phyloP scores from a whole-genome alignment of 2,113 vertebrate genomes.

The Ceuthmochares aereus region DNA sequence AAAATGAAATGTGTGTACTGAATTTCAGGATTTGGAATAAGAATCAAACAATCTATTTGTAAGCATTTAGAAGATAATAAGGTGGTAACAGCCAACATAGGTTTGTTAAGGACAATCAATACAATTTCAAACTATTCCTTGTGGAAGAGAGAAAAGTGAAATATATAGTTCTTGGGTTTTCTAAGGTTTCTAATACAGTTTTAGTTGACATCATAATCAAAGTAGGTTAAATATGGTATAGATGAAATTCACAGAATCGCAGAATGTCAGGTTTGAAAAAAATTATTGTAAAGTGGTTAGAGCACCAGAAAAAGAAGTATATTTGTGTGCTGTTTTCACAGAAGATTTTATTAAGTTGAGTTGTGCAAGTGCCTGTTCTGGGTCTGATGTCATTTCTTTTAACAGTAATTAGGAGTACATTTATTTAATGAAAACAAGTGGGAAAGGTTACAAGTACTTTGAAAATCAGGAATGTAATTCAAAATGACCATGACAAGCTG shows the following conservation, averaged over 20 bases:
- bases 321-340: background rate
- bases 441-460: background rate
- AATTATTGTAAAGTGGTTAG: background rate
- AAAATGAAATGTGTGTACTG: background rate
- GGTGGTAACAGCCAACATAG: background rate
- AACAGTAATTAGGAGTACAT: background rate
- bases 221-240: background rate
- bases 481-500: background rate
- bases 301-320: background rate
- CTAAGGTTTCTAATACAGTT: background rate
- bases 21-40: background rate
- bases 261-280: no score
- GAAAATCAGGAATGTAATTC: background rate
- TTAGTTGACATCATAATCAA: background rate
- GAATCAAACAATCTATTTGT: background rate
- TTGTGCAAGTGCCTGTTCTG: background rate
- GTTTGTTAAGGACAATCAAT: slow-evolving; percentile 10
- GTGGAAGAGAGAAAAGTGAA: background rate
- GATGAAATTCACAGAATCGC: background rate
- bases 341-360: background rate
- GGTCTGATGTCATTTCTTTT: background rate
- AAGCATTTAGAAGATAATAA: background rate
- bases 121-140: background rate
- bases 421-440: background rate
- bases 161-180: background rate